These are phyloP conservation scores for Mesopsocus fuscifrons DNA, from an alignment of 2,888 invertebrate species.

Conservation along the genomic window DNA sequence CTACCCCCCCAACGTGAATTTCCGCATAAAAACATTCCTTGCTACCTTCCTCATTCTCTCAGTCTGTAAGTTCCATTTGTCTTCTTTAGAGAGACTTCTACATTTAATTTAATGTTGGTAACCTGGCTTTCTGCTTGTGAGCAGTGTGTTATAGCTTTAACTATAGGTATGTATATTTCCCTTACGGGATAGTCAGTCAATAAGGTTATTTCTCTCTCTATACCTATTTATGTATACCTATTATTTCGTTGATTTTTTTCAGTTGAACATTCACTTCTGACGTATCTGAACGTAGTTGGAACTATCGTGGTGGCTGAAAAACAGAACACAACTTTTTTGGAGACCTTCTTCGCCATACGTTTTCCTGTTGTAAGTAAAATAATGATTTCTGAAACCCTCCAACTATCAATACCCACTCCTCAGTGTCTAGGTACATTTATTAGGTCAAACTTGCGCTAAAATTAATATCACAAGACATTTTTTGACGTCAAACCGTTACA, in stretches of 20 bases:
- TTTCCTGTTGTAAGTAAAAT: neutral
- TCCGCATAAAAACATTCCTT: neutral
- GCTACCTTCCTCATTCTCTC: neutral
- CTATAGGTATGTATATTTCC: too few species aligned
- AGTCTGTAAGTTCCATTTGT: neutral
- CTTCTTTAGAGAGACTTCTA: neutral
- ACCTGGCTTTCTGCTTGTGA: too few species aligned
- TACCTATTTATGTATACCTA: neutral
- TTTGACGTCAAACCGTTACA: too few species aligned
- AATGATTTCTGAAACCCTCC: too few species aligned
- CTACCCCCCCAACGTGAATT: neutral
- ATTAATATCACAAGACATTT: too few species aligned
- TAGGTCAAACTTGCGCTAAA: too few species aligned
- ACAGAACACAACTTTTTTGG: neutral
- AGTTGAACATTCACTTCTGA: neutral
- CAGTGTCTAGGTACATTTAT: too few species aligned
- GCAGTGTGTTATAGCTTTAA: too few species aligned
- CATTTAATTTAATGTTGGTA: too few species aligned
- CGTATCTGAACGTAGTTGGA: neutral
- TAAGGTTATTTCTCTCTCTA: too few species aligned
- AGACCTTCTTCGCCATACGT: neutral
- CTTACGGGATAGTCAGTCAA: too few species aligned
- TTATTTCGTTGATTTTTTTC: neutral
- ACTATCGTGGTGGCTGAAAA: neutral
- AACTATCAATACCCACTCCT: too few species aligned